These are phyloP conservation scores for Plebejus anna DNA, from an alignment of 2,888 invertebrate genomes.

Conservation along the genomic window DNA sequence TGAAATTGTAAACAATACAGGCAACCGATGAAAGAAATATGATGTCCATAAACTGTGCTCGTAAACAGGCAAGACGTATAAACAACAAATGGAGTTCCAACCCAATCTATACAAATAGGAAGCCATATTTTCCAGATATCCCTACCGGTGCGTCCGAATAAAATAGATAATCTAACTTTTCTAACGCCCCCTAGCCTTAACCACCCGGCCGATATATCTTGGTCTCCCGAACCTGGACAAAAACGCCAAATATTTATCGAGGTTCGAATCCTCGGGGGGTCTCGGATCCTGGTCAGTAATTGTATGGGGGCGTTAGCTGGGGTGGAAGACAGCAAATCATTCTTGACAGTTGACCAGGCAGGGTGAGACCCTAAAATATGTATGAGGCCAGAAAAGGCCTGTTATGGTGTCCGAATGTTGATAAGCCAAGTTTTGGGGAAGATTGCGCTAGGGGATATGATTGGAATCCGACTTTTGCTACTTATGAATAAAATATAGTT, in stretches of 20 bases:
- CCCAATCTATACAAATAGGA: constrained; percentile 69
- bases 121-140: constrained; percentile 76
- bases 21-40: constrained; percentile 33
- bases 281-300: constrained; percentile 43
- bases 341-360: constrained; percentile 80
- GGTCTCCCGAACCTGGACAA: constrained; percentile 38
- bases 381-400: constrained; percentile 74
- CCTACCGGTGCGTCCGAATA: constrained; percentile 74
- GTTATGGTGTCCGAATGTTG: constrained; percentile 80
- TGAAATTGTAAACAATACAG: background rate
- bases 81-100: constrained; percentile 52
- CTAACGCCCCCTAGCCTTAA: constrained; percentile 65
- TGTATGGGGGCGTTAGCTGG: constrained; percentile 65
- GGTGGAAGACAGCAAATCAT: constrained; percentile 76
- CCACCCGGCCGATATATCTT: constrained; percentile 43
- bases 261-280: constrained; percentile 37
- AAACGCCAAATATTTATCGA: constrained; percentile 31
- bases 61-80: constrained; percentile 41
- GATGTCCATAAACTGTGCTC: constrained; percentile 38
- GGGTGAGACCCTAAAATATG: constrained; percentile 77
- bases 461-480: constrained; percentile 56
- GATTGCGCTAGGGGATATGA: constrained; percentile 63
- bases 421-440: constrained; percentile 75
- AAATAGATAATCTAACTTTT: constrained; percentile 78
- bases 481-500: constrained; percentile 31